These are phyloP conservation scores for Lateolabrax maculatus DNA, from an alignment of 2,797 vertebrate species.

Conservation along the genomic window DNA sequence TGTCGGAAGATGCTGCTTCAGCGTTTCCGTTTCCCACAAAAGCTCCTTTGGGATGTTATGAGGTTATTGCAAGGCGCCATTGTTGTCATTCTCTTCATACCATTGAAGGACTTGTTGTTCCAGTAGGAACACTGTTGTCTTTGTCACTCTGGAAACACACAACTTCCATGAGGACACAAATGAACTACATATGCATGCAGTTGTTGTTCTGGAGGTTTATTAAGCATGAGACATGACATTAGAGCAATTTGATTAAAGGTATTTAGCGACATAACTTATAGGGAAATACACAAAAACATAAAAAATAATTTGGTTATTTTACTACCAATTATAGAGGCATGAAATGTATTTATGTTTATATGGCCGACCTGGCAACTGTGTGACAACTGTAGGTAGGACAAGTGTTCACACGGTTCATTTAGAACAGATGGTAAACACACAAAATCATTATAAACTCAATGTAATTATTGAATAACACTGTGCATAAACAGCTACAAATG, in stretches of 20 bases:
- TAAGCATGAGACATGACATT: conserved; percentile 32
- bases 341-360: conserved; percentile 20
- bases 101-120: conserved; percentile 56
- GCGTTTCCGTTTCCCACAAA: conserved; percentile 45
- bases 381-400: neutral
- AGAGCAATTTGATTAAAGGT: conserved; percentile 26
- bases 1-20: conserved; percentile 13
- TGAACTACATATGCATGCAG: conserved; percentile 16
- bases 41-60: conserved; percentile 44
- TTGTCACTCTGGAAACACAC: conserved; percentile 50
- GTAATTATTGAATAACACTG: neutral
- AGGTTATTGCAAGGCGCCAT: conserved; percentile 52
- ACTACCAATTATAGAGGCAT: conserved; percentile 2
- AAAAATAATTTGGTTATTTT: neutral
- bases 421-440: conserved; percentile 23
- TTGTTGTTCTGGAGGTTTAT: conserved; percentile 49
- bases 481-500: neutral
- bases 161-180: conserved; percentile 41
- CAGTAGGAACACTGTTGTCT: conserved; percentile 53
- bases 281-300: neutral
- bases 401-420: conserved; percentile 5
- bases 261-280: neutral
- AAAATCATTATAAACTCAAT: conserved; percentile 4
- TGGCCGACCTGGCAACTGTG: conserved; percentile 12
- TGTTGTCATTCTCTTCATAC: conserved; percentile 70